A percentile compares a stretch with the other conserved stretches of the same genome.
These are phyloP conservation scores for Hermodice carunculata DNA, from an alignment of 2,888 invertebrate genomes.

Conservation along the genomic window DNA sequence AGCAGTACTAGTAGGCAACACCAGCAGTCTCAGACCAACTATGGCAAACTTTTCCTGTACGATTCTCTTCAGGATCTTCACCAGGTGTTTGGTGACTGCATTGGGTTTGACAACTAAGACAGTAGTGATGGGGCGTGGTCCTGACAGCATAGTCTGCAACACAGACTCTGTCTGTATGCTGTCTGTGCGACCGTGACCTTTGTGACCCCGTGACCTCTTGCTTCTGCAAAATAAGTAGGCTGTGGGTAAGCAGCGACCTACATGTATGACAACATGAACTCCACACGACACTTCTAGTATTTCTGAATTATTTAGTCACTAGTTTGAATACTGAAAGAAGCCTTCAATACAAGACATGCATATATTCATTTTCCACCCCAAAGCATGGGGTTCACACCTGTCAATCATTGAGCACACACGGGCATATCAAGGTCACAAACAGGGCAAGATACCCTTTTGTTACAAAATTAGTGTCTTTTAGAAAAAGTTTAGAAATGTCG, in stretches of 20 bases:
- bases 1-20: slow-evolving; percentile 43
- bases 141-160: slow-evolving; percentile 55
- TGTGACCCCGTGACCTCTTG: not conserved
- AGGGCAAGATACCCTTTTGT: too few species aligned
- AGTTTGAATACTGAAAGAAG: not conserved
- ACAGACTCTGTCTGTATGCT: slow-evolving; percentile 44
- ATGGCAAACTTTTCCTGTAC: slow-evolving; percentile 57
- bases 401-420: too few species aligned
- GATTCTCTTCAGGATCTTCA: slow-evolving; percentile 56
- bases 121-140: slow-evolving; percentile 54
- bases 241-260: too few species aligned
- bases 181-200: not conserved
- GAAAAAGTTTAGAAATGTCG: too few species aligned
- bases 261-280: too few species aligned
- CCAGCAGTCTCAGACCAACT: slow-evolving; percentile 49
- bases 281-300: too few species aligned
- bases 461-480: too few species aligned
- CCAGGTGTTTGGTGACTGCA: slow-evolving; percentile 51
- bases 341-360: not conserved
- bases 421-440: too few species aligned
- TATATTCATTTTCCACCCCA: too few species aligned
- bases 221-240: not conserved
- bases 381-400: too few species aligned
- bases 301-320: too few species aligned
- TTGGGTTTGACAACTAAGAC: slow-evolving; percentile 59